phyloP scores from a whole-genome alignment of 2,797 vertebrate genomes.

The Rhodeus uyekii region DNA sequence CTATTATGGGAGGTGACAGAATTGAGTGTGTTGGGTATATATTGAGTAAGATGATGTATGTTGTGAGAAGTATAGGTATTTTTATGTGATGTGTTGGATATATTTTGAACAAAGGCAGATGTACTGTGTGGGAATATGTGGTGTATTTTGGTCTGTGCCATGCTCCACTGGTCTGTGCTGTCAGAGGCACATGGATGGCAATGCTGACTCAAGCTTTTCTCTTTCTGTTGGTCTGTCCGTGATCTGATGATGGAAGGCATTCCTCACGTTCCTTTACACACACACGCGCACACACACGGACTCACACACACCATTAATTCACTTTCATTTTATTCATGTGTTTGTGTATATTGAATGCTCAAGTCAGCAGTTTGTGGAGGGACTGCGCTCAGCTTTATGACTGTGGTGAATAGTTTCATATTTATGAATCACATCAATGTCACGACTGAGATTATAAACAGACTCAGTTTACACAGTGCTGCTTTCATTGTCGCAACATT shows the following conservation, averaged over 20 bases:
- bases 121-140: background rate
- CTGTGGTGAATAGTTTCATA: conserved; percentile 19
- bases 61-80: background rate
- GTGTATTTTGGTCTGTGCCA: conserved; percentile 22
- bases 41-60: background rate
- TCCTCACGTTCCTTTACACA: conserved; percentile 59
- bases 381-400: conserved; percentile 30
- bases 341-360: conserved; percentile 29
- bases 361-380: conserved; percentile 38
- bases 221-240: conserved; percentile 70
- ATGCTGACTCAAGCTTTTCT: conserved; percentile 76
- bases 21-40: background rate
- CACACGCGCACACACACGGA: conserved; percentile 46
- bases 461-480: background rate
- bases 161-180: conserved; percentile 28
- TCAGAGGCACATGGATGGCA: conserved; percentile 63
- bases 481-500: background rate
- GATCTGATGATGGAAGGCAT: conserved; percentile 81
- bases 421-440: conserved; percentile 42
- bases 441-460: conserved; percentile 13
- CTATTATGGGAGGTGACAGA: background rate
- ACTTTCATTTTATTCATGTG: conserved; percentile 31
- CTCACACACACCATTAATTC: conserved; percentile 13
- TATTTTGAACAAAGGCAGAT: background rate
- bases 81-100: background rate